Percentiles rank a stretch among this genome's conserved stretches.
These are phyloP conservation scores for Stenodema calcarata DNA, from an alignment of 2,888 invertebrate genomes.

Conservation along the genomic window DNA sequence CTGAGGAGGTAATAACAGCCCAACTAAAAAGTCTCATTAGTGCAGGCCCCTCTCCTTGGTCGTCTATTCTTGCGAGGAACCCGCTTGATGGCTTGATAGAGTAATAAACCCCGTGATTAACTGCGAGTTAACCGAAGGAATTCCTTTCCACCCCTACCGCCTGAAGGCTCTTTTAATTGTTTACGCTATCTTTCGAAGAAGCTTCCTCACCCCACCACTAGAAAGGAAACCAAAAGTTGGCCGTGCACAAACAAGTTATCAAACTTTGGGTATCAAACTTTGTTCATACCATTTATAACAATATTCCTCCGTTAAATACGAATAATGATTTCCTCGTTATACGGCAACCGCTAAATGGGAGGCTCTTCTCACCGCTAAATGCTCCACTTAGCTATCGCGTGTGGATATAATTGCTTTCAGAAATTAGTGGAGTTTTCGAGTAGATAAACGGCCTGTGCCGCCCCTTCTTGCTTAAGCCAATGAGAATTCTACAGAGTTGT, in stretches of 20 bases:
- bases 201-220: background rate
- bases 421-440: background rate
- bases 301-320: background rate
- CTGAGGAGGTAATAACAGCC: background rate
- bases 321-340: slow-evolving; percentile 1
- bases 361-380: background rate
- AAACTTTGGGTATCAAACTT: background rate
- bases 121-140: slow-evolving; percentile 16
- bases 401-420: slow-evolving; percentile 10
- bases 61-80: background rate
- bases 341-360: background rate
- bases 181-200: background rate
- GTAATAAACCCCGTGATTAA: slow-evolving; percentile 23
- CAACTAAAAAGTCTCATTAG: slow-evolving; percentile 2
- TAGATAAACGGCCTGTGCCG: background rate
- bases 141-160: background rate
- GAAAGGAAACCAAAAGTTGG: background rate
- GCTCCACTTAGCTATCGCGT: background rate
- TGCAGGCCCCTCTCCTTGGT: background rate
- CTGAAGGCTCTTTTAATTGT: background rate
- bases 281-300: background rate
- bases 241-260: background rate
- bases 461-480: background rate
- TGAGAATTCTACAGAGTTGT: background rate
- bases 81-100: slow-evolving; percentile 1